A percentile compares a stretch with the other conserved stretches of the same genome.
These are phyloP conservation scores for Eulithis testata DNA, from an alignment of 2,888 invertebrate species.

Conservation along the genomic window DNA sequence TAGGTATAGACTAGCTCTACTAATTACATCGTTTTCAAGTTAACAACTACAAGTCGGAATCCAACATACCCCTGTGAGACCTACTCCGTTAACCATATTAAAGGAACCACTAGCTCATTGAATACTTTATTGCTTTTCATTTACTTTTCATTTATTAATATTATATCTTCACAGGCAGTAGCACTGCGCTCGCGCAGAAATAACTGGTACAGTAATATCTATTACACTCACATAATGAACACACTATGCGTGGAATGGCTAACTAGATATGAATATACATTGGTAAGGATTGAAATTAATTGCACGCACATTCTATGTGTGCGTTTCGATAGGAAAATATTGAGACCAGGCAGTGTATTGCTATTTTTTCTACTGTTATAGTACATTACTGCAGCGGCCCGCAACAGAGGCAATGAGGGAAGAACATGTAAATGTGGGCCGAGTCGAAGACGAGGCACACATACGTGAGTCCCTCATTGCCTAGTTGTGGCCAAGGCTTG, in stretches of 20 bases:
- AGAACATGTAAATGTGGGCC: too few species aligned
- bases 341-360: not conserved
- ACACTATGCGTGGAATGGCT: slow-evolving; percentile 34
- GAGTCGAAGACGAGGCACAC: too few species aligned
- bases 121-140: not conserved
- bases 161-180: slow-evolving; percentile 1
- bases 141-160: not conserved
- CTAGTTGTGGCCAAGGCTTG: too few species aligned
- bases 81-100: too few species aligned
- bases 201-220: slow-evolving; percentile 29
- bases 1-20: too few species aligned
- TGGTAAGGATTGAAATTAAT: slow-evolving; percentile 25
- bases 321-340: slow-evolving; percentile 23
- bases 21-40: too few species aligned
- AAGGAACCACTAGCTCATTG: not conserved
- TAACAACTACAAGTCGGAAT: not conserved
- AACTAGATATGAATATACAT: slow-evolving; percentile 29
- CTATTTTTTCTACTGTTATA: too few species aligned
- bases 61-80: too few species aligned
- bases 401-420: too few species aligned
- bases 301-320: slow-evolving; percentile 29
- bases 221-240: slow-evolving; percentile 39
- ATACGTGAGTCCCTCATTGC: too few species aligned
- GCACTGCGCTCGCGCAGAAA: slow-evolving; percentile 12
- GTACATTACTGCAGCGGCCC: too few species aligned